Evolutionary conservation across 2,888 invertebrate species (phyloP).

Genomic region (Philopedon plagiatum): DNA sequence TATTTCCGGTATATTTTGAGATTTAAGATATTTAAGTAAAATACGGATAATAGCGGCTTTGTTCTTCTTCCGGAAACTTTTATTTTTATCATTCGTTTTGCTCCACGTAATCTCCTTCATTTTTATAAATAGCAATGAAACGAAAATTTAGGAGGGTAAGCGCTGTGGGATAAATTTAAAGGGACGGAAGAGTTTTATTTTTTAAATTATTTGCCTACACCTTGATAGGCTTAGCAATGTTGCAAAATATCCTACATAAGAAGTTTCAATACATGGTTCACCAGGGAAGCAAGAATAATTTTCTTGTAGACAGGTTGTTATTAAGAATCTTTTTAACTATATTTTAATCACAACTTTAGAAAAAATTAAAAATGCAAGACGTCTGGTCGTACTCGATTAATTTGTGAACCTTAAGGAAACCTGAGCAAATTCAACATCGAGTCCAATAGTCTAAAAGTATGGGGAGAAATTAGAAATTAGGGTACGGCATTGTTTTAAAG

Average conservation of each 20-base stretch:
- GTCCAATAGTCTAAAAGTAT: neutral
- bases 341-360: too few relatives aligned
- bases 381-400: too few relatives aligned
- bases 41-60: constrained; percentile 23
- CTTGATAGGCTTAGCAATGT: neutral
- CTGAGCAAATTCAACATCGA: too few relatives aligned
- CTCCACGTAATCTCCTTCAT: constrained; percentile 25
- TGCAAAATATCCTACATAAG: neutral
- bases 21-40: constrained; percentile 24
- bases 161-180: constrained; percentile 14
- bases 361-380: too few relatives aligned
- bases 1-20: constrained; percentile 25
- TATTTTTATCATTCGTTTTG: constrained; percentile 27
- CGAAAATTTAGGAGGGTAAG: constrained; percentile 8
- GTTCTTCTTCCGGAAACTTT: constrained; percentile 24
- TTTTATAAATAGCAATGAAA: constrained; percentile 25
- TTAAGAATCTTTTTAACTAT: too few relatives aligned
- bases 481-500: neutral
- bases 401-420: too few relatives aligned
- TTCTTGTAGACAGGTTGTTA: too few relatives aligned
- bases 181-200: constrained; percentile 5
- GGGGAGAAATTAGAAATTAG: neutral
- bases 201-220: constrained; percentile 13
- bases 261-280: too few relatives aligned
- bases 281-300: too few relatives aligned